Percentiles rank a stretch among this genome's conserved stretches.
Conservation (phyloP, 2,797 vertebrate genomes). For the Chelidonichthys spinosus region DNA sequence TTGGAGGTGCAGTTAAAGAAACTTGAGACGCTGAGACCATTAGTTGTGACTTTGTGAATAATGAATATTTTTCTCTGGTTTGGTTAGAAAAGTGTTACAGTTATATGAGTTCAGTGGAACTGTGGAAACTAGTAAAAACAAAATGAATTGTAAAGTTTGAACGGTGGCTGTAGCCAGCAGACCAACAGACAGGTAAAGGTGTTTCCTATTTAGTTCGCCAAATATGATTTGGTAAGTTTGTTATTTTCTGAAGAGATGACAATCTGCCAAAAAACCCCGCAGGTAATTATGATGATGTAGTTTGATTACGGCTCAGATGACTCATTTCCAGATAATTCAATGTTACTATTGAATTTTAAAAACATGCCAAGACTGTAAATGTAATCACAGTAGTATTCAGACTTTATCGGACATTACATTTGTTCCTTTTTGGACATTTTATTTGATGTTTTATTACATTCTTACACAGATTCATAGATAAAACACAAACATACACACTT, state of each 20-base stretch:
- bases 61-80: not conserved
- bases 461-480: not conserved
- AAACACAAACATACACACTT: not conserved
- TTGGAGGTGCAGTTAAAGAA: no score
- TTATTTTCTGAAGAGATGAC: no score
- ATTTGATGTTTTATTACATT: not conserved
- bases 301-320: constrained; percentile 1
- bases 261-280: not conserved
- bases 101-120: not conserved
- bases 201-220: not conserved
- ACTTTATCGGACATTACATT: not conserved
- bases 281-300: not conserved
- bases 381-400: not conserved
- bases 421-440: not conserved
- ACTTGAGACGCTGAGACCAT: no score
- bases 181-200: not conserved
- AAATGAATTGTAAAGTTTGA: not conserved
- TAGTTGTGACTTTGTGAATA: not conserved
- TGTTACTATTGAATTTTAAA: not conserved
- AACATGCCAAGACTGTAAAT: not conserved
- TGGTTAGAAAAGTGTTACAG: not conserved
- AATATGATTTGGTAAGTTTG: not conserved
- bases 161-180: not conserved
- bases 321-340: no score
- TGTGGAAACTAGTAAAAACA: not conserved